Conservation (phyloP, 2,888 invertebrate species). For the Diplolepis rosae region DNA sequence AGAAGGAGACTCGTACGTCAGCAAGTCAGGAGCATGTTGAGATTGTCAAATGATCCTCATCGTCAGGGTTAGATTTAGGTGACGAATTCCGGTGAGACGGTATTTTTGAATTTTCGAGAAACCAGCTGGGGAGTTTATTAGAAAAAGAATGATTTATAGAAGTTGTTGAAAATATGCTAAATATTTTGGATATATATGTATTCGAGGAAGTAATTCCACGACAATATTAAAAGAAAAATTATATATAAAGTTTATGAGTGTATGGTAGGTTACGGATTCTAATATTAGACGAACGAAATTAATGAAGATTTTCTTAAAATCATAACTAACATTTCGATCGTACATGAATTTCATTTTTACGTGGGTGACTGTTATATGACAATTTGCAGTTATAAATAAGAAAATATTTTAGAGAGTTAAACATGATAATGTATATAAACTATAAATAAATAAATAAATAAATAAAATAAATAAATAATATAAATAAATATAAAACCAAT, state of each 20-base stretch:
- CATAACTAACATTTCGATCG: not conserved
- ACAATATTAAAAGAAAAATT: no score
- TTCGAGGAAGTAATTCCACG: no score
- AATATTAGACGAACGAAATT: not conserved
- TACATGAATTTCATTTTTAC: not conserved
- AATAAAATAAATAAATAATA: no score
- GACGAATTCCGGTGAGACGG: not conserved
- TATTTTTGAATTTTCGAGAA: not conserved
- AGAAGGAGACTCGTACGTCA: slow-evolving; percentile 15
- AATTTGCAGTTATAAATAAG: not conserved
- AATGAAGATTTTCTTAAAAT: not conserved
- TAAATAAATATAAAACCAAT: no score
- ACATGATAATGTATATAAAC: no score
- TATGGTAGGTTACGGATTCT: not conserved
- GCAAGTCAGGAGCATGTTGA: not conserved
- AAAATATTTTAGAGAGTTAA: no score
- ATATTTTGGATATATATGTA: no score
- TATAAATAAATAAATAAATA: no score
- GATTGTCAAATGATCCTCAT: no score
- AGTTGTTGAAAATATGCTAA: no score
- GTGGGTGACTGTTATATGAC: not conserved
- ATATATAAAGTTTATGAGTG: no score
- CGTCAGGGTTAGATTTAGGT: not conserved
- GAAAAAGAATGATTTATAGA: not conserved
- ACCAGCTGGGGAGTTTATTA: not conserved